These are phyloP conservation scores for Dendrolimus punctatus DNA, from an alignment of 1,140 invertebrate genomes.

Conservation along the genomic window DNA sequence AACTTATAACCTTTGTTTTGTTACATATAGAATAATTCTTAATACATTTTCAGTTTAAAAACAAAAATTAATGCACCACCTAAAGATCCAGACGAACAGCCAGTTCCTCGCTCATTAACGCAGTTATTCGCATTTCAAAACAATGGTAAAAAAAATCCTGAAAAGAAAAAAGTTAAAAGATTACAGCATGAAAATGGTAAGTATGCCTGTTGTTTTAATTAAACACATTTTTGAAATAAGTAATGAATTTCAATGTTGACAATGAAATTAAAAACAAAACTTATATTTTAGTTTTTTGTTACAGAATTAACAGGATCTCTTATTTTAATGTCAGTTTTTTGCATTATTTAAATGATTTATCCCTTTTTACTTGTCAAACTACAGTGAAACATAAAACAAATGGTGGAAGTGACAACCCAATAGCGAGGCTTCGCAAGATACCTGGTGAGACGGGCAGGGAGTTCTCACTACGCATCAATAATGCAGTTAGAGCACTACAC, in stretches of 20 bases:
- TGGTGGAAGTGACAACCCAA: constrained; percentile 18
- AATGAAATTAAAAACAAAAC: too few relatives aligned
- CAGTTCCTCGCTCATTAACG: constrained; percentile 76
- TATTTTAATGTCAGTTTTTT: too few relatives aligned
- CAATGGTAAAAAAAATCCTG: constrained; percentile 56
- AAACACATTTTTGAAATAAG: background rate
- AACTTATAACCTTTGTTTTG: constrained; percentile 7
- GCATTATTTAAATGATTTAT: background rate
- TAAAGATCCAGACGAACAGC: constrained; percentile 75
- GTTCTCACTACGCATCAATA: constrained; percentile 54
- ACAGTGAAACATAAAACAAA: background rate
- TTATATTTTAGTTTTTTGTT: too few relatives aligned
- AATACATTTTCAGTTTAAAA: constrained; percentile 70
- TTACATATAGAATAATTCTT: constrained; percentile 3
- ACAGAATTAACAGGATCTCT: too few relatives aligned
- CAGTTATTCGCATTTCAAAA: constrained; percentile 74
- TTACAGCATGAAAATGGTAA: constrained; percentile 3
- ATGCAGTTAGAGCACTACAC: constrained; percentile 41
- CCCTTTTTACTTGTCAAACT: background rate
- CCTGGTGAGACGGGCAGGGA: constrained; percentile 47
- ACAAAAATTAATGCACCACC: constrained; percentile 80
- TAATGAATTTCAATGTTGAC: too few relatives aligned
- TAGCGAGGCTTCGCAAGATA: constrained; percentile 31
- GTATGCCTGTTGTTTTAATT: background rate
- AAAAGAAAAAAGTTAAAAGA: constrained; percentile 24